These are phyloP conservation scores for Crepidodera aurea DNA, from an alignment of 2,888 invertebrate genomes.

Conservation along the genomic window DNA sequence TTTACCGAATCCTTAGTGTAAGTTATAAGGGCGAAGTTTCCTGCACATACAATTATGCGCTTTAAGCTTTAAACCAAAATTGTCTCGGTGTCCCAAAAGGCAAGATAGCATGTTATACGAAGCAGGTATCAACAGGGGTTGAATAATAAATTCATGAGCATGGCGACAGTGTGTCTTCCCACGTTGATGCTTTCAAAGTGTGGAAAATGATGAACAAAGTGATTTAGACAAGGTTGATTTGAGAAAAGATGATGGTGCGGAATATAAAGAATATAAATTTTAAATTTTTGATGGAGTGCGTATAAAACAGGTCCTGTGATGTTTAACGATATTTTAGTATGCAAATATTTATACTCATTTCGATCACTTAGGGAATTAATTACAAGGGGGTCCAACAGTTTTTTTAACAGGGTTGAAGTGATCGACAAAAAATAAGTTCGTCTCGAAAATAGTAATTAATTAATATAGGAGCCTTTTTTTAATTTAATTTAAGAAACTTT, in stretches of 20 bases:
- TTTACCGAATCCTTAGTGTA: slow-evolving; percentile 8
- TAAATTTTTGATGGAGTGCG: neutral
- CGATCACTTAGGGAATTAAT: too few species aligned
- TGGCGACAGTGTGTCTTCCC: slow-evolving; percentile 3
- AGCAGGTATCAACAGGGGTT: slow-evolving; percentile 5
- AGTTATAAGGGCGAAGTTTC: slow-evolving; percentile 20
- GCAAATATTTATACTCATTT: too few species aligned
- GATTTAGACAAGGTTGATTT: slow-evolving; percentile 12
- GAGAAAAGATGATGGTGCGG: neutral
- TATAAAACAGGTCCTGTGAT: too few species aligned
- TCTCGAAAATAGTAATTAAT: too few species aligned
- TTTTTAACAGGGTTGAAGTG: too few species aligned
- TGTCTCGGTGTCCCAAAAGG: neutral
- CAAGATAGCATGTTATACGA: neutral
- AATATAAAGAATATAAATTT: neutral
- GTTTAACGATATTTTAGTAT: too few species aligned
- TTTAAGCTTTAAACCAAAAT: slow-evolving; percentile 11
- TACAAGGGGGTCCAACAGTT: too few species aligned
- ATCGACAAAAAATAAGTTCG: too few species aligned
- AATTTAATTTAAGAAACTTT: too few species aligned
- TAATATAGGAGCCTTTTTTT: too few species aligned
- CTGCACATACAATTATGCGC: slow-evolving; percentile 13
- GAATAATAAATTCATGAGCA: slow-evolving; percentile 11
- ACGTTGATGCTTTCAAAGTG: neutral
- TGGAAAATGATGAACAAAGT: slow-evolving; percentile 17